Conservation (phyloP, 23 tunicate species). For the Ascidia mentula region DNA sequence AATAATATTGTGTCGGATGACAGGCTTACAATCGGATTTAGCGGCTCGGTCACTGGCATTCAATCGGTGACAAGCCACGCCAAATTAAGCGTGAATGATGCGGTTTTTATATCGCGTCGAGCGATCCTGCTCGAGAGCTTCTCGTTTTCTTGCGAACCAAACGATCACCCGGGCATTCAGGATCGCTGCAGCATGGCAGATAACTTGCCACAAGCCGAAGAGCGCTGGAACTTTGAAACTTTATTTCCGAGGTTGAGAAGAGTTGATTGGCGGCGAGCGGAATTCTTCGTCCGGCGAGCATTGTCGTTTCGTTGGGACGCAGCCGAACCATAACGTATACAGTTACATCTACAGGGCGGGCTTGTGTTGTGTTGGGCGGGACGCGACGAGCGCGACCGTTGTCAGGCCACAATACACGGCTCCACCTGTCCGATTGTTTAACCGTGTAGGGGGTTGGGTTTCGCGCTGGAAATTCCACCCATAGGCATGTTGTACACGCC, state of each 20-base stretch:
- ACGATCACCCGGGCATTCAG: background rate
- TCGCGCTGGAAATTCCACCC: background rate
- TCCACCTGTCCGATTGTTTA: background rate
- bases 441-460: background rate
- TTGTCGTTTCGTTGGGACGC: conserved; percentile 12
- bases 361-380: background rate
- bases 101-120: background rate
- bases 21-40: background rate
- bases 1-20: background rate
- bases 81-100: conserved; percentile 1
- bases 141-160: no score
- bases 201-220: background rate
- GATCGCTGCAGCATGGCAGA: background rate
- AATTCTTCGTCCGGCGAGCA: background rate
- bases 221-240: background rate
- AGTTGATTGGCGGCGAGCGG: background rate
- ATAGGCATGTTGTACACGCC: background rate
- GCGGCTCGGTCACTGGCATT: background rate
- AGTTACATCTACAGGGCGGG: background rate
- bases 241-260: conserved; percentile 1
- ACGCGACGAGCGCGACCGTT: conserved; percentile 9
- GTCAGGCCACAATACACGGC: background rate
- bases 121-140: background rate
- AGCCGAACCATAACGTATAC: conserved; percentile 5
- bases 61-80: conserved; percentile 6